phyloP scores from a whole-genome alignment of 2,113 vertebrate genomes.

The Atractosteus spatula region DNA sequence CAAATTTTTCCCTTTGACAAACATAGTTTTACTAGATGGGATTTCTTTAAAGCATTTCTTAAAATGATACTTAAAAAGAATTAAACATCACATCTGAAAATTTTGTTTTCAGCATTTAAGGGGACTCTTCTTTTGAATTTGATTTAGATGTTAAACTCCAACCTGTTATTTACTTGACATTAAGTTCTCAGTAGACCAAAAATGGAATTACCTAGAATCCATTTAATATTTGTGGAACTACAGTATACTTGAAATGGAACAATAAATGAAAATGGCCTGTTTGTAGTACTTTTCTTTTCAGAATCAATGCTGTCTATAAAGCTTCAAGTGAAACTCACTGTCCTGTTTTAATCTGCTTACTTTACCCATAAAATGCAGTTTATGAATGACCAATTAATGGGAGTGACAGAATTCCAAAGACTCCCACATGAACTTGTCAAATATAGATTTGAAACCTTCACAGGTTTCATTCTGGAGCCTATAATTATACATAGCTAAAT shows the following conservation, averaged over 20 bases:
- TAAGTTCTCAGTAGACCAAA: conserved; percentile 27
- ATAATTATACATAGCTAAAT: conserved; percentile 36
- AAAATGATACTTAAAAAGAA: no score
- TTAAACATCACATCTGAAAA: no score
- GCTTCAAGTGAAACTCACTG: conserved; percentile 16
- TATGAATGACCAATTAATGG: conserved; percentile 34
- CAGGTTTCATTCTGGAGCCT: conserved; percentile 21
- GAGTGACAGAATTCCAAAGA: conserved; percentile 30
- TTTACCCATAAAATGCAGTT: conserved; percentile 27
- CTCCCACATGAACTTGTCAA: conserved; percentile 19
- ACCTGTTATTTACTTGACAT: conserved; percentile 25
- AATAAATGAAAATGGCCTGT: conserved; percentile 24
- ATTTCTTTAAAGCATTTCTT: no score
- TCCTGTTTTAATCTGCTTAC: conserved; percentile 7
- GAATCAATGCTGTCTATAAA: neutral
- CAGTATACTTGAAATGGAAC: conserved; percentile 13
- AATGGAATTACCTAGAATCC: conserved; percentile 25
- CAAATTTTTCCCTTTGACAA: no score
- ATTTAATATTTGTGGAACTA: conserved; percentile 25
- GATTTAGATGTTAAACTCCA: conserved; percentile 26
- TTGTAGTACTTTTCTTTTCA: conserved; percentile 18
- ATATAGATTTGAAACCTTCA: conserved; percentile 30
- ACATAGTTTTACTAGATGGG: no score
- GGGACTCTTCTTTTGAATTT: conserved; percentile 20
- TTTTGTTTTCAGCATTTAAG: no score